These are phyloP conservation scores for Anguilla japonica DNA, from an alignment of 2,113 vertebrate genomes.

Conservation along the genomic window DNA sequence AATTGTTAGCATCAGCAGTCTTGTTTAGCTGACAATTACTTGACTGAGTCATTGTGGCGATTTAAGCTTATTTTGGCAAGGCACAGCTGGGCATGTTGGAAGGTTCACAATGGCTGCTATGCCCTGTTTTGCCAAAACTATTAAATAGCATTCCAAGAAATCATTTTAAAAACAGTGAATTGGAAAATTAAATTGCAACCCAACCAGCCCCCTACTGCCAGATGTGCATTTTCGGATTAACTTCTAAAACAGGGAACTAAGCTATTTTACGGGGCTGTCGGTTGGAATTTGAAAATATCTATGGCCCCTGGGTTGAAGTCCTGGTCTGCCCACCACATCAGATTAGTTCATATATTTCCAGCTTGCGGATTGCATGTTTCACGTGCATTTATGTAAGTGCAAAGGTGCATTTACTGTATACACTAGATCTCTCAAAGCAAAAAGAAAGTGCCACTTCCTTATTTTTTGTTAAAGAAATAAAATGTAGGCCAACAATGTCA, in stretches of 20 bases:
- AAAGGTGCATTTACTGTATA: slow-evolving; percentile 51
- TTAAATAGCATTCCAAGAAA: slow-evolving; percentile 18
- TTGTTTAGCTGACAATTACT: slow-evolving; percentile 8
- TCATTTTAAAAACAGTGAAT: slow-evolving; percentile 2
- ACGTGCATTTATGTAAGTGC: slow-evolving; percentile 42
- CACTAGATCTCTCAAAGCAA: slow-evolving; percentile 47
- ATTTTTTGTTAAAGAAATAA: slow-evolving; percentile 21
- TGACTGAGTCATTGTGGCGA: not conserved
- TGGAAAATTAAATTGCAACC: slow-evolving; percentile 48
- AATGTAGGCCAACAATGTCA: slow-evolving; percentile 56
- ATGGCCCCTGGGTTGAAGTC: slow-evolving; percentile 42
- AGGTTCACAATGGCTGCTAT: not conserved
- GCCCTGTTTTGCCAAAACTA: slow-evolving; percentile 11
- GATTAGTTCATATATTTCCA: slow-evolving; percentile 18
- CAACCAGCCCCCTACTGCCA: slow-evolving; percentile 59
- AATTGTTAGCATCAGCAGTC: not conserved
- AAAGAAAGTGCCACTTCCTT: slow-evolving; percentile 43
- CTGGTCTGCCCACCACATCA: slow-evolving; percentile 23
- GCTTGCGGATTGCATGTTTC: slow-evolving; percentile 23
- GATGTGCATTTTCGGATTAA: slow-evolving; percentile 46
- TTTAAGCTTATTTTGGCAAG: not conserved
- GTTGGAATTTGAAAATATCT: slow-evolving; percentile 54
- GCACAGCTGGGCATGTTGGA: not conserved
- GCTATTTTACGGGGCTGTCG: slow-evolving; percentile 52
- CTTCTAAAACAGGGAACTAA: slow-evolving; percentile 44